Evolutionary conservation across 1,140 invertebrate species (phyloP), one percentile per base, ranked within the genome.

Genomic region (Drosophila funebris): DNA sequence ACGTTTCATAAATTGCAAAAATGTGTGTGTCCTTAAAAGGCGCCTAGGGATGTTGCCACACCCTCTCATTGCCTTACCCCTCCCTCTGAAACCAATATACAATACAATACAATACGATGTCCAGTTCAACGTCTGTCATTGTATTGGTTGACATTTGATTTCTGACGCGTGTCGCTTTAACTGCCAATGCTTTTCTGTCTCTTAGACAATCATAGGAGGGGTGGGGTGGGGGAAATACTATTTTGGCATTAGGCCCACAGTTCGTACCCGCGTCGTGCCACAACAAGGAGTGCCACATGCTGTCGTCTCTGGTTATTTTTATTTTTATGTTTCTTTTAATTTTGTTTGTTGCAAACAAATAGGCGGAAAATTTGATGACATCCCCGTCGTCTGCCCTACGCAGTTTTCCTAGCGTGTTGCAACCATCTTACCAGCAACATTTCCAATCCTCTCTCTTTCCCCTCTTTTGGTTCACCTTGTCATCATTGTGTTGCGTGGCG

Each of bases 301-400:
- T 60, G 78, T 39, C 22, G n/a, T 24, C 11, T 18, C 60, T 76
- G 73, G 73, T 63, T 82, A 79, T 76, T 84, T 80, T 71, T 74
- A 69, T 85, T 85, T 85, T 85, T 87, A 85, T 58, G 81, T 81
- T 87, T 85, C 64, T 85, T 85, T 85, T 85, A 81, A 81, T 85
- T 85, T 53, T 87, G 81, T 87, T 81, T 85, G 81, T 85, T 85
- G 81, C 81, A 77, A 85, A 85, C 81, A 85, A 85, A 85, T 85
- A 85, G 82, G 81, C 81, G 81, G 81, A 85, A 85, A 85, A 85
- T 85, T 74, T 74, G 75, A 70, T 74, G 74, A 74, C 60, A n/a
- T n/a, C n/a, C n/a, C n/a, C n/a, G 53, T 76, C 50, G 69, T 53
- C 43, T 46, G 24, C 33, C 14, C 1, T 16, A 24, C 58, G 43